Percentiles rank a stretch among this genome's conserved stretches.
Evolutionary conservation across 2,797 vertebrate species (phyloP).

Genomic region (Ceyx erithaca): DNA sequence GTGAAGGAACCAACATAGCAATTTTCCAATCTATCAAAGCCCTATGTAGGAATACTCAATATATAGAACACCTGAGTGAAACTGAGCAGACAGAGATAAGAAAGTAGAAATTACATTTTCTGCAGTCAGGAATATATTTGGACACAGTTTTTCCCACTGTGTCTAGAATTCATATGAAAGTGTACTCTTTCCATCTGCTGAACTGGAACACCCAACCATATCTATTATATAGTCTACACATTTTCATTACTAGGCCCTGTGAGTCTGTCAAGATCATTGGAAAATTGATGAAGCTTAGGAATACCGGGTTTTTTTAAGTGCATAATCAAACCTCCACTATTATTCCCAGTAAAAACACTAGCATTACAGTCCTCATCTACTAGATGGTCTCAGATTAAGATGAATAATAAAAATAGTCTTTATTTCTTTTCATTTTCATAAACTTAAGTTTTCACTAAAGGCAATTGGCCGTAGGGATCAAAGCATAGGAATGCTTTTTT

Average conservation of each 20-base stretch:
- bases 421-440: not conserved
- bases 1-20: not conserved
- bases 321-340: not conserved
- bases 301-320: not conserved
- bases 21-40: constrained; percentile 30
- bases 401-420: constrained; percentile 8
- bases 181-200: constrained; percentile 5
- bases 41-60: constrained; percentile 4
- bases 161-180: constrained; percentile 28
- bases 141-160: constrained; percentile 34
- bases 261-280: not conserved
- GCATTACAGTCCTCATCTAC: not conserved
- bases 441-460: not conserved
- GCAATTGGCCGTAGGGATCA: not conserved
- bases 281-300: constrained; percentile 59
- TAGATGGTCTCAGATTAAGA: not conserved
- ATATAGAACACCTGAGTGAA: constrained; percentile 42
- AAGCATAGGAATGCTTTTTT: not conserved
- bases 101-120: not conserved
- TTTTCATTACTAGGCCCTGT: constrained; percentile 18
- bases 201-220: not conserved
- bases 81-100: not conserved
- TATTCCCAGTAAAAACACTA: not conserved
- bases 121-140: constrained; percentile 1
- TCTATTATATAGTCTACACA: not conserved